Evolutionary conservation across 2,113 vertebrate species (phyloP).

Genomic region (Athene noctua): DNA sequence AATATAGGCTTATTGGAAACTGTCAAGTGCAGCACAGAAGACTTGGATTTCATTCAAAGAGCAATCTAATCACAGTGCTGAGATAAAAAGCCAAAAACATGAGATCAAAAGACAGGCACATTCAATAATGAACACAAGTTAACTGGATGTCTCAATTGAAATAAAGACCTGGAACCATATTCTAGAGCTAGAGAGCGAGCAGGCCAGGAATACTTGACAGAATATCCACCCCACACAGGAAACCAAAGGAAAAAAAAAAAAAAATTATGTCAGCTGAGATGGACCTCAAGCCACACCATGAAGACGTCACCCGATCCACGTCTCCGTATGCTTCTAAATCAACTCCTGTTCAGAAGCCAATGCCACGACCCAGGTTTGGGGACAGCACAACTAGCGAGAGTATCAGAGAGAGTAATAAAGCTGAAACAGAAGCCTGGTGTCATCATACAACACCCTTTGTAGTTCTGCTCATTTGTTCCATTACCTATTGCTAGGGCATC

Average conservation of each 20-base stretch:
- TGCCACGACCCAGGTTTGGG: neutral
- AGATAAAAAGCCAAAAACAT: neutral
- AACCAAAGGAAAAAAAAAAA: neutral
- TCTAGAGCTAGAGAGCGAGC: neutral
- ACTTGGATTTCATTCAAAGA: constrained; percentile 33
- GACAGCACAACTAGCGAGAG: fast-evolving
- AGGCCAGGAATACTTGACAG: neutral
- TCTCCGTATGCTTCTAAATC: neutral
- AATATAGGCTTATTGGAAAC: constrained; percentile 4
- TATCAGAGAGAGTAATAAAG: neutral
- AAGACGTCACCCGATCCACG: too few species aligned
- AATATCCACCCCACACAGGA: neutral
- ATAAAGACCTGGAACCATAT: neutral
- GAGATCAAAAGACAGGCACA: neutral
- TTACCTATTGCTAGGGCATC: fast-evolving
- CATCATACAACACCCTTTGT: fast-evolving
- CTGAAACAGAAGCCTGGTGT: neutral
- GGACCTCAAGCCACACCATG: fast-evolving
- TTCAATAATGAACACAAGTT: neutral
- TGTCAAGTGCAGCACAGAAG: constrained; percentile 1
- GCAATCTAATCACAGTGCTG: constrained; percentile 1
- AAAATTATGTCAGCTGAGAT: neutral
- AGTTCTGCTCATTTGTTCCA: neutral
- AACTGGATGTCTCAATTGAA: neutral
- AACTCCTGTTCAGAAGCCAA: neutral